Conservation (phyloP, 2,888 invertebrate species). For the Drosophila sordidula region DNA sequence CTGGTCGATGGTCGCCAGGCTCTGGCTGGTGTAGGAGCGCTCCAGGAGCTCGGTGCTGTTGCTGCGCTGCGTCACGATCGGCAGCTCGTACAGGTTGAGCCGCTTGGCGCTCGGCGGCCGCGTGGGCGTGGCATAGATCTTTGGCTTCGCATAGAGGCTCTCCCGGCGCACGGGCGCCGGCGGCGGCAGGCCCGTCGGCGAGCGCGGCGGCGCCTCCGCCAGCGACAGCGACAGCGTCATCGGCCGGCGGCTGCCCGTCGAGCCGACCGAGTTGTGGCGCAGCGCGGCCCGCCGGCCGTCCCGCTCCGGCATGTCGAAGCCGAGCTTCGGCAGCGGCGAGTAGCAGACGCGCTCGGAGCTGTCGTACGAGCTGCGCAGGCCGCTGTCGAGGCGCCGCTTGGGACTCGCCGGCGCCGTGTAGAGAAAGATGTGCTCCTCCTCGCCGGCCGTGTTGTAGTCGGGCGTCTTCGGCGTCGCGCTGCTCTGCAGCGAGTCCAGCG, state of each 20-base stretch:
- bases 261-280: conserved; percentile 66
- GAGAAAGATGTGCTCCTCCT: conserved; percentile 83
- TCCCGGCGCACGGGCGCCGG: conserved; percentile 81
- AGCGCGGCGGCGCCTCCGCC: conserved; percentile 66
- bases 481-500: conserved; percentile 84
- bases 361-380: conserved; percentile 75
- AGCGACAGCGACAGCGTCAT: conserved; percentile 74
- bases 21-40: conserved; percentile 80
- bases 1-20: conserved; percentile 81
- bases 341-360: conserved; percentile 79
- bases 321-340: conserved; percentile 70
- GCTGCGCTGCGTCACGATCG: conserved; percentile 81
- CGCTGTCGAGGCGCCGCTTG: conserved; percentile 78
- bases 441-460: conserved; percentile 81
- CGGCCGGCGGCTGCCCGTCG: conserved; percentile 55
- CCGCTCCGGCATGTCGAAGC: conserved; percentile 82
- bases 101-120: conserved; percentile 61
- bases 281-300: conserved; percentile 59
- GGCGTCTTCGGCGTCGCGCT: conserved; percentile 84
- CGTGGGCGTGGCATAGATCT: conserved; percentile 76
- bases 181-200: conserved; percentile 75
- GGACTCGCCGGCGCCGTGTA: conserved; percentile 84
- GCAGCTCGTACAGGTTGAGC: conserved; percentile 73
- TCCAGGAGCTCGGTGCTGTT: conserved; percentile 84
- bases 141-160: conserved; percentile 82